phyloP scores from a whole-genome alignment of 2,113 vertebrate species.

The Acinonyx jubatus region DNA sequence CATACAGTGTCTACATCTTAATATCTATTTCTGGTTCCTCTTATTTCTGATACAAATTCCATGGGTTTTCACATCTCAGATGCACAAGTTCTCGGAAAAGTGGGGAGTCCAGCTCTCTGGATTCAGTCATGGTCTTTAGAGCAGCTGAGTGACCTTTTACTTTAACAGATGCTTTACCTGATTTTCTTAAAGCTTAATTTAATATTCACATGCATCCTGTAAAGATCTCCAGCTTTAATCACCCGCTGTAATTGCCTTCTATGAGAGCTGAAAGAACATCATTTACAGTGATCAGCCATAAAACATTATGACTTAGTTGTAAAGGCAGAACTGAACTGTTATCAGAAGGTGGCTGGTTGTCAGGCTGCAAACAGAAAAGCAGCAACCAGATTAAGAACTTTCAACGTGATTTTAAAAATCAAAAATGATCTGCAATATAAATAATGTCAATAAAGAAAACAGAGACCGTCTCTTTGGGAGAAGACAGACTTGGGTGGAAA shows the following conservation, averaged over 20 bases:
- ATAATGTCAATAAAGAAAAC: neutral
- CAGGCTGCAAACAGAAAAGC: neutral
- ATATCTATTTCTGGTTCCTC: neutral
- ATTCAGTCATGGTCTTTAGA: slow-evolving; percentile 20
- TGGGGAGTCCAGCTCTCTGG: neutral
- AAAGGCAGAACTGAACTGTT: neutral
- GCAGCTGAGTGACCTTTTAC: slow-evolving; percentile 20
- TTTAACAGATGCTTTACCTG: slow-evolving; percentile 55
- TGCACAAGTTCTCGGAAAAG: neutral
- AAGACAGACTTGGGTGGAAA: neutral
- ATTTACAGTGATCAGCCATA: slow-evolving; percentile 62
- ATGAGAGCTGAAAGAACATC: slow-evolving; percentile 78
- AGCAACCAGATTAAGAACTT: neutral
- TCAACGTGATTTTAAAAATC: neutral
- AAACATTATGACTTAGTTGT: slow-evolving; percentile 49
- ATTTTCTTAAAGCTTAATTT: slow-evolving; percentile 79
- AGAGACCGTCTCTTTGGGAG: neutral
- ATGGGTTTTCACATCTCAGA: neutral
- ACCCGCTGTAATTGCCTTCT: slow-evolving; percentile 79
- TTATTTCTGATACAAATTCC: neutral
- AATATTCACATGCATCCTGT: slow-evolving; percentile 81
- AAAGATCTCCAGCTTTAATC: slow-evolving; percentile 85
- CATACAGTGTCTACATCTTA: neutral
- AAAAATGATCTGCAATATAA: neutral
- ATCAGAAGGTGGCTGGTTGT: neutral